A percentile compares a stretch with the other conserved stretches of the same genome.
Conservation (phyloP, 2,888 invertebrate genomes). For the Hyalella azteca region DNA sequence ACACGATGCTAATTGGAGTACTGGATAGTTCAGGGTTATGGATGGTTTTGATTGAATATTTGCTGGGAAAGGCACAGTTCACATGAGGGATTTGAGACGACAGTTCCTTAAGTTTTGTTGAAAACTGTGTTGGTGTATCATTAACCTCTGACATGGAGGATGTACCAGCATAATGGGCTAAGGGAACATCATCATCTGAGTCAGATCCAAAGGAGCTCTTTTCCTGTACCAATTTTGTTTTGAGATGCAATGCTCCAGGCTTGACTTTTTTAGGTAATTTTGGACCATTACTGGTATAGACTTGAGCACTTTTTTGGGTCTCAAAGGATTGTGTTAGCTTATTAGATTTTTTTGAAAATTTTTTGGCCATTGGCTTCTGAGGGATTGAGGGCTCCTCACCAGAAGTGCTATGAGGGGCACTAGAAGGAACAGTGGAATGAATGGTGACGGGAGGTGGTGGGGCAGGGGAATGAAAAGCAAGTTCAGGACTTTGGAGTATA, state of each 20-base stretch:
- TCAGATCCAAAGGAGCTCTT: not conserved
- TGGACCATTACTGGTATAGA: not conserved
- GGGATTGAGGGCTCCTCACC: too few relatives aligned
- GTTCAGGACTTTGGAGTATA: constrained; percentile 26
- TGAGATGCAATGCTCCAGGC: not conserved
- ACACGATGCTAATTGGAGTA: constrained; percentile 15
- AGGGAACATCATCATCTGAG: constrained; percentile 27
- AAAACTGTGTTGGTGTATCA: not conserved
- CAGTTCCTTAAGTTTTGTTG: not conserved
- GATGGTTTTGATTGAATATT: constrained; percentile 22
- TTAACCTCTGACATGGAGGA: not conserved
- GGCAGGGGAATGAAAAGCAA: constrained; percentile 29
- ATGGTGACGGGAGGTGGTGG: constrained; percentile 4
- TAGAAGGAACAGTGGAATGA: not conserved
- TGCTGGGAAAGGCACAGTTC: not conserved
- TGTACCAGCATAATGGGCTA: not conserved
- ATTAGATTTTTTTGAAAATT: not conserved
- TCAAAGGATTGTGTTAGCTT: not conserved
- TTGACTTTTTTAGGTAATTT: not conserved
- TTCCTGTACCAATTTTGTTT: not conserved
- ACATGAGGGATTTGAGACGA: not conserved
- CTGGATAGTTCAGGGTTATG: constrained; percentile 17
- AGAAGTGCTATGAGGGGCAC: not conserved
- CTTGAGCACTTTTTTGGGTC: too few relatives aligned
- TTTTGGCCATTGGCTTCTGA: not conserved